Evolutionary conservation across 1,140 invertebrate species (phyloP).

Genomic region (Rhyacophila brunnea): DNA sequence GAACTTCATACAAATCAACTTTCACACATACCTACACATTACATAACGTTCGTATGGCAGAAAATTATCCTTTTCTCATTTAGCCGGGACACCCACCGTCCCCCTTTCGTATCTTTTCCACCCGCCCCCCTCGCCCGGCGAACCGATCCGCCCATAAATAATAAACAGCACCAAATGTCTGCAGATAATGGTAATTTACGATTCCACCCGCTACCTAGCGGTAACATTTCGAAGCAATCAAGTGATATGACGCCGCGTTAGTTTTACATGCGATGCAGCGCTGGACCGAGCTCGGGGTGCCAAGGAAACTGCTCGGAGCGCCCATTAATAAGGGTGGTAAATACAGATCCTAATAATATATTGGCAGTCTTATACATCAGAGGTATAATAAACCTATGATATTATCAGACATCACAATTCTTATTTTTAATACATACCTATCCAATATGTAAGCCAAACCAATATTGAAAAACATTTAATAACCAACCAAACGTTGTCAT

Average conservation of each 20-base stretch:
- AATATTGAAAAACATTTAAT: too few relatives aligned
- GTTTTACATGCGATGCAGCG: conserved; percentile 35
- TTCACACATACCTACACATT: conserved; percentile 3
- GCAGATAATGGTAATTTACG: conserved; percentile 57
- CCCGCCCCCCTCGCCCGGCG: conserved; percentile 37
- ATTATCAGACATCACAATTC: too few relatives aligned
- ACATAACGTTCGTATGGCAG: conserved; percentile 30
- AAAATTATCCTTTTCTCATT: conserved; percentile 38
- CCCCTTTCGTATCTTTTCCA: conserved; percentile 13
- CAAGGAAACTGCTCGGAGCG: not conserved
- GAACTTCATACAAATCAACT: conserved; percentile 23
- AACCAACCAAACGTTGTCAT: too few relatives aligned
- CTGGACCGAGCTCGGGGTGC: not conserved
- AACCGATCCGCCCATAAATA: conserved; percentile 55
- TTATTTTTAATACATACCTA: too few relatives aligned
- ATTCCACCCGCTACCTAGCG: conserved; percentile 42
- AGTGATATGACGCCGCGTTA: conserved; percentile 36
- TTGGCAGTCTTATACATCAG: too few relatives aligned
- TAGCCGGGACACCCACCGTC: conserved; percentile 22
- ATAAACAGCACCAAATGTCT: conserved; percentile 53
- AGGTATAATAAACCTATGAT: too few relatives aligned
- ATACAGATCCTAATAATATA: too few relatives aligned
- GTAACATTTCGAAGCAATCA: conserved; percentile 38
- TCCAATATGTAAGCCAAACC: too few relatives aligned
- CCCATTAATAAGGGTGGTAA: too few relatives aligned